phyloP scores from a whole-genome alignment of 2,113 vertebrate genomes.

The Mobula birostris region DNA sequence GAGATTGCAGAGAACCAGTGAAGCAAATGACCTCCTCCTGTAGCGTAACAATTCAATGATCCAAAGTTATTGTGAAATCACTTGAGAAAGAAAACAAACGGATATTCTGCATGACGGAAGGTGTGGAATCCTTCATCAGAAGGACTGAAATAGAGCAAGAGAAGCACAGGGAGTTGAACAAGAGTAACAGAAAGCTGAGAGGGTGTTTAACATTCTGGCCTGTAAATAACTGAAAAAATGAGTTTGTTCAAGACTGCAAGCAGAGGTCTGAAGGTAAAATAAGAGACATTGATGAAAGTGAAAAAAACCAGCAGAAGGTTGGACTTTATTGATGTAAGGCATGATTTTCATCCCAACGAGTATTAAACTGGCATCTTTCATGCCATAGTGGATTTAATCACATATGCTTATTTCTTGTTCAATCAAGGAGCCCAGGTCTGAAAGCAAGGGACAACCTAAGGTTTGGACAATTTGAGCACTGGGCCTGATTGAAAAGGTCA shows the following conservation, averaged over 20 bases:
- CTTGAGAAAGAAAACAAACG: background rate
- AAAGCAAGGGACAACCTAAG: too few relatives aligned
- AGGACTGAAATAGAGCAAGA: background rate
- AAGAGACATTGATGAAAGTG: background rate
- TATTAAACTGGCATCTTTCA: background rate
- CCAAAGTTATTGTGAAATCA: background rate
- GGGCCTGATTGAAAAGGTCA: too few relatives aligned
- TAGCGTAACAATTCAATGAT: too few relatives aligned
- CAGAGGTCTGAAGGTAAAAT: background rate
- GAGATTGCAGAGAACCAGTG: too few relatives aligned
- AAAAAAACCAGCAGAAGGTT: background rate
- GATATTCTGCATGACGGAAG: background rate
- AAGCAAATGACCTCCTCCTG: too few relatives aligned
- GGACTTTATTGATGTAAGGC: background rate
- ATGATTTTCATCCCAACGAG: background rate
- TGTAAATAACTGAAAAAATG: background rate
- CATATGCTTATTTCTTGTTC: background rate
- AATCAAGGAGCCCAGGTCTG: background rate
- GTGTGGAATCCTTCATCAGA: background rate
- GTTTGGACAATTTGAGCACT: too few relatives aligned
- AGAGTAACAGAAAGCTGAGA: background rate
- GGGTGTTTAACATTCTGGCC: background rate
- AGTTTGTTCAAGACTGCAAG: background rate
- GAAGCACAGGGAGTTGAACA: background rate
- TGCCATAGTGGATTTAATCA: background rate